Evolutionary conservation across 2,797 vertebrate species (phyloP), one percentile per base, ranked within the genome.

Genomic region (Karalla daura): DNA sequence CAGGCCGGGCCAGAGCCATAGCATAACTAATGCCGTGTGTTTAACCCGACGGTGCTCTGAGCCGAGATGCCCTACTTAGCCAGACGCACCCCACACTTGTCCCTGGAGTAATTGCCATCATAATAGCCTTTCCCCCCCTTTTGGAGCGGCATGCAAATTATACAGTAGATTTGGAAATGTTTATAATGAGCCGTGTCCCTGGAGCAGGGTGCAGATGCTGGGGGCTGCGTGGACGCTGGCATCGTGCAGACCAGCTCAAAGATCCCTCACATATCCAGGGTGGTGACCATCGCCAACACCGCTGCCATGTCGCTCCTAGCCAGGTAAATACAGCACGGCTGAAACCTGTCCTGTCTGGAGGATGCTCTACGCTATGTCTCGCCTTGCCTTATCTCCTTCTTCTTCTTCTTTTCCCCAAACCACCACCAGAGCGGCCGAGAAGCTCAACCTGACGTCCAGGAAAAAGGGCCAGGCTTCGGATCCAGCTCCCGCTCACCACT

Each of bases 361-460:
- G 32, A 2, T 28, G 21, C 44, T 67, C 23, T 21, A 11, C 14
- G 37, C 1, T 14, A 4, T 66, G 41, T 69, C 40, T 49, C 14
- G 3, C 53, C 30, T 15, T 46, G 59, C 59, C 39, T n/a, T n/a
- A n/a, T n/a, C n/a, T n/a, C 25, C 21, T 41, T 47, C 35, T 8
- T 76, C 40, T n/a, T n/a, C n/a, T n/a, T n/a, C n/a, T n/a, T n/a
- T n/a, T n/a, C n/a, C n/a, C n/a, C n/a, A n/a, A n/a, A n/a, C n/a
- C n/a, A n/a, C 81, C 79, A 7, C 35, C 85, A 99, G 98, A 93
- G 98, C 98, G 4, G 97, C 96, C 33, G 97, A 99, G 91, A 99
- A 98, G 90, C 87, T 99, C 89, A 98, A 96, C 65, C 91, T 98
- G 66, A 96, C 95, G 20, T 92, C 95, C 49, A 97, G 96, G 91